phyloP scores from a whole-genome alignment of 2,113 vertebrate genomes.

The Naja naja region DNA sequence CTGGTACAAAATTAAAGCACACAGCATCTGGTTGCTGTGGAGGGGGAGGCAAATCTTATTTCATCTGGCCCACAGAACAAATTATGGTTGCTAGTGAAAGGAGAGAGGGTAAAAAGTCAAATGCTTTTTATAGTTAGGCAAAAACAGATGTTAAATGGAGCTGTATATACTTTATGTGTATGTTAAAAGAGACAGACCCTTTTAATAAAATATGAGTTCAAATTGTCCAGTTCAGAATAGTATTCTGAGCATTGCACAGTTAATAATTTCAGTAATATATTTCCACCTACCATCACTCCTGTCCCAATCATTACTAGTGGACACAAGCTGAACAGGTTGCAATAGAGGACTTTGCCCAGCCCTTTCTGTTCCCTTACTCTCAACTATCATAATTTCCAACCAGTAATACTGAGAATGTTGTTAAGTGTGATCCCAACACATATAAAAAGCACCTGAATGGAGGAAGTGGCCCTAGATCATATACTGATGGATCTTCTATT shows the following conservation, averaged over 20 bases:
- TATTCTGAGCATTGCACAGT: neutral
- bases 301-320: neutral
- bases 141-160: slow-evolving; percentile 70
- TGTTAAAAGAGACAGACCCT: slow-evolving; percentile 62
- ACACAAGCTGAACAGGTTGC: neutral
- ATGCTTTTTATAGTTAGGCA: slow-evolving; percentile 61
- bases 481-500: neutral
- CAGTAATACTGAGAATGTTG: neutral
- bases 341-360: neutral
- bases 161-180: slow-evolving; percentile 65
- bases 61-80: slow-evolving; percentile 72
- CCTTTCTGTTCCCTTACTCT: neutral
- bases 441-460: neutral
- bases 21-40: slow-evolving; percentile 65
- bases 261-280: neutral
- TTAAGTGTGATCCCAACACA: neutral
- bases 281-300: neutral
- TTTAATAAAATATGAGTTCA: slow-evolving; percentile 61
- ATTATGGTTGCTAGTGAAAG: slow-evolving; percentile 60
- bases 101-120: slow-evolving; percentile 67
- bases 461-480: neutral
- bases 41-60: slow-evolving; percentile 53
- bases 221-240: neutral
- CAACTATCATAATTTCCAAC: neutral
- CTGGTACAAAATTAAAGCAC: slow-evolving; percentile 56